Evolutionary conservation across 1,140 invertebrate species (phyloP), one percentile per base, ranked within the genome.

Genomic region (Drosophila lacteicornis): DNA sequence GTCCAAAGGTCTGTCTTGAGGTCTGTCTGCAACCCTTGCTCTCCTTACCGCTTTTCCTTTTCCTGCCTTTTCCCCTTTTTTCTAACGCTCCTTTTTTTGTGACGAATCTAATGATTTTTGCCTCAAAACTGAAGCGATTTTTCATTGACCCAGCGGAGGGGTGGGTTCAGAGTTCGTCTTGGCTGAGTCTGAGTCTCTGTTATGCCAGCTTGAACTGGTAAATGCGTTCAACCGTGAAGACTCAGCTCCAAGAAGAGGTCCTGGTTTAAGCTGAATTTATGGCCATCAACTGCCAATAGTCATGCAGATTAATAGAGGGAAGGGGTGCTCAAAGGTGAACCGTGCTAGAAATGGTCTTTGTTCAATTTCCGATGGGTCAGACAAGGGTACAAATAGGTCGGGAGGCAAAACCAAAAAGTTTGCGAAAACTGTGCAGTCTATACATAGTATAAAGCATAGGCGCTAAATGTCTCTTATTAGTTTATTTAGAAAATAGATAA

Each of bases 21-120:
- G 69, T 73, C 69, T 74, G 68, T 73, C 69, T 74, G 46, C 86
- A 90, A 90, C 85, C 85, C 85, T 90, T 88, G 78, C 85, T 27
- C 55, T 53, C 27, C 27, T 51, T 38, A 38, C 19, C 60, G 68
- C 43, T 88, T 88, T 81, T 53, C 75, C 58, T 63, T 76, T 65
- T 49, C 40, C 15, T 69, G 55, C 27, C 13, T 63, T 85, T 65
- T 59, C 45, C 49, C 58, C 75, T 36, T 53, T 63, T 58, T 79
- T 45, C 42, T 62, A 25, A 7, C 49, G 33, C 40, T 63, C 30
- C 40, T 60, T 80, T 56, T 82, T 90, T 90, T 90, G 86, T 85
- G 82, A 85, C 81, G 81, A 90, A 85, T 90, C 67, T 85, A 90
- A 90, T 85, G 85, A 85, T 90, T 90, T 90, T 90, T 90, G 71